These are phyloP conservation scores for Anthrax anthrax DNA, from an alignment of 2,888 invertebrate species.

Conservation along the genomic window DNA sequence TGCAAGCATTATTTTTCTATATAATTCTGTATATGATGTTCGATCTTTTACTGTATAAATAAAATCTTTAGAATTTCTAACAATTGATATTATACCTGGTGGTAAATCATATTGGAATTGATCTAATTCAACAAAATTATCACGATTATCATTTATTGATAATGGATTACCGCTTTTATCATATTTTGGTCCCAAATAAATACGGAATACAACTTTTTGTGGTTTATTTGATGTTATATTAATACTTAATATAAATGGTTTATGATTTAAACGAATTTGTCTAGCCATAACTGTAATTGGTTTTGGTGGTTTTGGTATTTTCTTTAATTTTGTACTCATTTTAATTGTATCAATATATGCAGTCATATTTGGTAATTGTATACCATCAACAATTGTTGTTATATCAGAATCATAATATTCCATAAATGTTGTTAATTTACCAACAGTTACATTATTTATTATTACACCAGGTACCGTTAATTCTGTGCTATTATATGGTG, in stretches of 20 bases:
- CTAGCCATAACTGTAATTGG: background rate
- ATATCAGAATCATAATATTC: conserved; percentile 49
- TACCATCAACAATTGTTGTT: conserved; percentile 14
- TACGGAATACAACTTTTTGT: conserved; percentile 43
- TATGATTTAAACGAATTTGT: conserved; percentile 47
- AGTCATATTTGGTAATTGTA: background rate
- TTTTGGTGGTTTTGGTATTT: background rate
- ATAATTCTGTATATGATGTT: conserved; percentile 32
- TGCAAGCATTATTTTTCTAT: conserved; percentile 36
- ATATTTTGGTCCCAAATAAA: conserved; percentile 57
- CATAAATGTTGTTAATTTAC: conserved; percentile 53
- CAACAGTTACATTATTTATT: conserved; percentile 48
- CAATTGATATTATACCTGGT: conserved; percentile 35
- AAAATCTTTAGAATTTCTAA: conserved; percentile 23
- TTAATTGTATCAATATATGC: background rate
- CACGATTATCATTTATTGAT: conserved; percentile 42
- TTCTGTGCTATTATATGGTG: conserved; percentile 46
- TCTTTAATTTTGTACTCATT: background rate
- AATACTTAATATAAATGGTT: conserved; percentile 47
- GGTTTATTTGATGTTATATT: conserved; percentile 44
- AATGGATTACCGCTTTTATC: conserved; percentile 37
- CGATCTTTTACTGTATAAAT: conserved; percentile 43
- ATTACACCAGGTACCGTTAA: conserved; percentile 44
- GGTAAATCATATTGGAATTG: conserved; percentile 43
- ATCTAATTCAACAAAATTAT: conserved; percentile 51